Base-by-base conservation (phyloP, 2,113 vertebrate genomes). In the Opisthocomus hoazin region DNA sequence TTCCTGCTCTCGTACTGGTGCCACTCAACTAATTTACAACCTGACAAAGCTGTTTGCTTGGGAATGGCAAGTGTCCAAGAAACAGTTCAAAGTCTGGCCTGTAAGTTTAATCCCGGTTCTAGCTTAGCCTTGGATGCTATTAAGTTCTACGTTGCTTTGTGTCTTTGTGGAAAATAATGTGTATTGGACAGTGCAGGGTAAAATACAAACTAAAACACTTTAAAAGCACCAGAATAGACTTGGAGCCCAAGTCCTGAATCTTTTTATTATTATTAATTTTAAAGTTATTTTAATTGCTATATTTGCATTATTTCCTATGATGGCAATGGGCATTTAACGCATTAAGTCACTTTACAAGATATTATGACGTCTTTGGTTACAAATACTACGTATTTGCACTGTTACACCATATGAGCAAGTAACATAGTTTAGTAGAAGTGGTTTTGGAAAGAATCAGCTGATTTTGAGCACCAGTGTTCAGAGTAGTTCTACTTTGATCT, bases 1-100 rank as follows among this genome's bases (percentile, higher is more conserved):
- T 15, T 10, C 29, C n/a, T 87, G 48, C 34, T 68, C 26, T 12
- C 0, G 5, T 22, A 14, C 56, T 65, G 32, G 3, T n/a, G 64
- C 17, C 4, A 1, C 17, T 45, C 4, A 0, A 1, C 26, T 90
- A 18, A 0, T 30, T 58, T 46, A 2, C 54, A 82, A 36, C 66
- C 54, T 63, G 73, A 3, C 37, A 8, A 10, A 51, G 63, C 24
- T 34, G n/a, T 71, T 76, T 46, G 32, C 61, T 29, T 46, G 54
- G 71, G 71, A 76, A 6, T 10, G 53, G 26, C 66, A 16, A 16
- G 26, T 48, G 45, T 27, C 13, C 0, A 5, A 41, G 20, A 24
- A 54, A 6, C 57, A 39, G 39, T 10, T 60, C 22, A 17, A 41
- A 53, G 48, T 2, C 65, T 54, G 71, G 13, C 22, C 26, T 22